phyloP scores from a whole-genome alignment of 1,140 invertebrate genomes.

The Lasaia peninsularis region DNA sequence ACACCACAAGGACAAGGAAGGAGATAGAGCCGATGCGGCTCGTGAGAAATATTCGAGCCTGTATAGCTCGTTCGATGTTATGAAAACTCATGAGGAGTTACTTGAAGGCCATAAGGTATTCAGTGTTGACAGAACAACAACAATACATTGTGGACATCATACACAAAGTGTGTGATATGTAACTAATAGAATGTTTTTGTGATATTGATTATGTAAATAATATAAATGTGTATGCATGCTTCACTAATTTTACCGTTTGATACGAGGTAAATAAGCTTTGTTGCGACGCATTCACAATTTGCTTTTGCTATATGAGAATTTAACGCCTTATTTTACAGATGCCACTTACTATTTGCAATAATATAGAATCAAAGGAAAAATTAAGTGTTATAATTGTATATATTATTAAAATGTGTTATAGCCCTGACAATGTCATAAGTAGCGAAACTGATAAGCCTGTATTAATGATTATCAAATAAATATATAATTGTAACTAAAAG shows the following conservation, averaged over 20 bases:
- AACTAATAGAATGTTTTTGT: slow-evolving; percentile 29
- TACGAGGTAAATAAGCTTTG: slow-evolving; percentile 12
- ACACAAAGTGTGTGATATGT: slow-evolving; percentile 30
- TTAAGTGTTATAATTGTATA: not conserved
- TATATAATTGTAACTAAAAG: too few species aligned
- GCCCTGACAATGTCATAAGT: too few species aligned
- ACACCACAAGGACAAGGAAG: slow-evolving; percentile 55
- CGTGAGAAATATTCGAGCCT: slow-evolving; percentile 76
- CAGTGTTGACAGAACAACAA: slow-evolving; percentile 43
- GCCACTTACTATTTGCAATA: slow-evolving; percentile 2
- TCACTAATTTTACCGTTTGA: slow-evolving; percentile 14
- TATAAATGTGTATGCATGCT: slow-evolving; percentile 14
- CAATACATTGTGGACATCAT: slow-evolving; percentile 30
- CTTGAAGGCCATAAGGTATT: slow-evolving; percentile 64
- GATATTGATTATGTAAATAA: slow-evolving; percentile 20
- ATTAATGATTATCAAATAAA: too few species aligned
- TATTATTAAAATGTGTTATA: not conserved
- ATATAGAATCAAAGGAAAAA: not conserved
- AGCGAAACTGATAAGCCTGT: too few species aligned
- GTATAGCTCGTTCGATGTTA: slow-evolving; percentile 77
- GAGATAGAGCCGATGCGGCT: slow-evolving; percentile 39
- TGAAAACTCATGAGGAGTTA: slow-evolving; percentile 64
- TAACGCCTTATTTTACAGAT: slow-evolving; percentile 14
- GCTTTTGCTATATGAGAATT: slow-evolving; percentile 13
- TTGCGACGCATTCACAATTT: slow-evolving; percentile 14